A percentile compares a stretch with the other conserved stretches of the same genome.
phyloP scores from a whole-genome alignment of 1,140 invertebrate species.

The Phthorimaea operculella region DNA sequence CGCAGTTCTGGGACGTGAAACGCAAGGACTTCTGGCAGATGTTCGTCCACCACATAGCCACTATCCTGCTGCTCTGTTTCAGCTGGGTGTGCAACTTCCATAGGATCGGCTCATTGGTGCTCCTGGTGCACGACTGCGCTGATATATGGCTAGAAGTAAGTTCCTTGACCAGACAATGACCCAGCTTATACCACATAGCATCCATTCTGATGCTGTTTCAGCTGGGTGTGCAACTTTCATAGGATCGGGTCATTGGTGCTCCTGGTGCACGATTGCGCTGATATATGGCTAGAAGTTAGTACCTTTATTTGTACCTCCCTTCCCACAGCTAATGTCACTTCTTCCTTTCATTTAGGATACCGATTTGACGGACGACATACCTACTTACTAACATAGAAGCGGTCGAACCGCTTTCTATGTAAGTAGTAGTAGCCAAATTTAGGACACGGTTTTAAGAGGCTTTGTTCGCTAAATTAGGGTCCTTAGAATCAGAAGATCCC shows the following conservation, averaged over 20 bases:
- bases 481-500: no score
- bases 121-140: conserved; percentile 93
- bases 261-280: conserved; percentile 93
- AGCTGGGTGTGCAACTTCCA: conserved; percentile 96
- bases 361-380: no score
- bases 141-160: conserved; percentile 93
- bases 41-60: conserved; percentile 96
- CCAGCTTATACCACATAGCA: no score
- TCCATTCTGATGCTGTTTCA: conserved; percentile 77
- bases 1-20: conserved; percentile 93
- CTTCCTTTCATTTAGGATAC: no score
- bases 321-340: no score
- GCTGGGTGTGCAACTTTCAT: conserved; percentile 94
- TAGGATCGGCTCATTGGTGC: conserved; percentile 90
- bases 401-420: no score
- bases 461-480: no score
- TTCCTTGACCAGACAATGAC: not conserved
- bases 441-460: no score
- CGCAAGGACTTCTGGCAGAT: conserved; percentile 98
- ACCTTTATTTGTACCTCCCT: no score
- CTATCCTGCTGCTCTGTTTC: conserved; percentile 88
- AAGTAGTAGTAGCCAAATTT: no score
- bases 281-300: conserved; percentile 91
- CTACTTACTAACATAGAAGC: no score
- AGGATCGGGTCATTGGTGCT: conserved; percentile 93